Evolutionary conservation across 2,797 vertebrate genomes (phyloP), one percentile per base, ranked within the genome.

Genomic region (Urosaurus nigricauda): DNA sequence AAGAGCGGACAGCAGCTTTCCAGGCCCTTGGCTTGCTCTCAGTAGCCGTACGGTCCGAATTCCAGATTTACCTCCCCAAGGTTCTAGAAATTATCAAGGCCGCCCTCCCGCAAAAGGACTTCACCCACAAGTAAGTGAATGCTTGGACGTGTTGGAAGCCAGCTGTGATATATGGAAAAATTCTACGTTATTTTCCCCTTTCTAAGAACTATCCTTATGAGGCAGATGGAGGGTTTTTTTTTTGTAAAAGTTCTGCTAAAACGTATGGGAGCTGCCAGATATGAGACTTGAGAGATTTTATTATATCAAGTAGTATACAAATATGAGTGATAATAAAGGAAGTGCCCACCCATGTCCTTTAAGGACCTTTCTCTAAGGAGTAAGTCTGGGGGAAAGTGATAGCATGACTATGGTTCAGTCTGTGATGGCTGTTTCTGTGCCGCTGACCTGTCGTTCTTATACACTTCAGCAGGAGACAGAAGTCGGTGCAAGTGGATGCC

Each of bases 31-130:
- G 99, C 17, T 97, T 99, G 65, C 97, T 99, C 90, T 99, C 98
- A 4, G 98, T 99, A 87, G 99, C 99, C 0, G 98, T 99, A 88
- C 97, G 98, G 84, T 96, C 97, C 0, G 98, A 99, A 90, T 99
- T 99, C 95, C 98, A 99, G 90, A 98, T 98, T 8, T 99, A 99
- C 93, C 97, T 99, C 87, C 96, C 98, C 13, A 99, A 98, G 93
- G 98, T 99, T 92, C 98, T 99, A 40, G 99, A 99, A 96, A 99
- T 99, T 93, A 98, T 99, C 94, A 99, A 99, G 96, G 98, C 98
- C 47, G 99, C 99, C 21, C 96, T 99, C 88, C 99, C 99, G 24
- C 98, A 98, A 0, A 99, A 99, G 94, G 99, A 99, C 94, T 99
- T 99, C 88, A 98, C 98, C 77, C 99, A 99, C 95, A 99, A 99